Conservation (phyloP, 2,113 vertebrate species). For the Axis porcinus region DNA sequence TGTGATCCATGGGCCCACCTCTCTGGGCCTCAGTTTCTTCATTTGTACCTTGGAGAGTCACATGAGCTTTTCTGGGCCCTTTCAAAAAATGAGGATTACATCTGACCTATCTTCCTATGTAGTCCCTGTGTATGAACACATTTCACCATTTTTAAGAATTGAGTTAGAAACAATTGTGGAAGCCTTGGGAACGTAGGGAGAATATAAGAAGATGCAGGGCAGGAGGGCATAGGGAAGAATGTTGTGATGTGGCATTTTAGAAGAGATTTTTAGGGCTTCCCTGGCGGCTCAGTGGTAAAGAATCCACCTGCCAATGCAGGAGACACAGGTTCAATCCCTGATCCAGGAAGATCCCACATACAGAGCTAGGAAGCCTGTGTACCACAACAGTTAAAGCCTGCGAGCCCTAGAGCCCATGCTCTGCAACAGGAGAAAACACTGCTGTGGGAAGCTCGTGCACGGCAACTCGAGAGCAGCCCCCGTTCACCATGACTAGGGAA, state of each 20-base stretch:
- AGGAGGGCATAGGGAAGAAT: fast-evolving
- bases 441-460: fast-evolving
- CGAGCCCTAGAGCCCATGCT: background rate
- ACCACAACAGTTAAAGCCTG: background rate
- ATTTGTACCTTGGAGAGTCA: background rate
- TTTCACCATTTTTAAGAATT: background rate
- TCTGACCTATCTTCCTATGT: background rate
- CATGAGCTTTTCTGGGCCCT: background rate
- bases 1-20: background rate
- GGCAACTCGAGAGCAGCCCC: background rate
- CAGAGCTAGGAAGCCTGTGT: background rate
- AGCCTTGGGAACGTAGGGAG: too few species aligned
- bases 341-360: background rate
- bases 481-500: background rate
- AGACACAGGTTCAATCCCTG: background rate
- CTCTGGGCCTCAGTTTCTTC: background rate
- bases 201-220: background rate
- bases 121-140: background rate
- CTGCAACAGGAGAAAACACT: background rate
- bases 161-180: background rate
- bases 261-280: background rate
- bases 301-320: background rate
- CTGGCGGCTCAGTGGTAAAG: background rate
- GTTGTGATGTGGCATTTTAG: background rate
- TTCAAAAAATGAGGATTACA: background rate